These are phyloP conservation scores for Deilephila elpenor DNA, from an alignment of 2,888 invertebrate genomes.

Conservation along the genomic window DNA sequence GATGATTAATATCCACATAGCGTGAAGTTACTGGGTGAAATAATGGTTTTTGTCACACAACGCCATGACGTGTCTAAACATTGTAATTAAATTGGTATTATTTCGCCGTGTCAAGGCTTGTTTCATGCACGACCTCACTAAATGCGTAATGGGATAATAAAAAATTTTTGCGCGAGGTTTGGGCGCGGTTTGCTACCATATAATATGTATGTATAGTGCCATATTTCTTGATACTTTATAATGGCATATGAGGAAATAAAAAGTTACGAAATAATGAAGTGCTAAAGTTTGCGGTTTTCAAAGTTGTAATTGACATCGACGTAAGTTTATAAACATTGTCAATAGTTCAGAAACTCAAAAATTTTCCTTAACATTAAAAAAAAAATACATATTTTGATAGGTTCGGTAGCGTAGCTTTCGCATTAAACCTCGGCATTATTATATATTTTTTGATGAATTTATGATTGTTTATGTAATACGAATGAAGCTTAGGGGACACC, in stretches of 20 bases:
- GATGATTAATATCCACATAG: no score
- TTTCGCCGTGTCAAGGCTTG: conserved; percentile 52
- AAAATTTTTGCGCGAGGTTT: conserved; percentile 42
- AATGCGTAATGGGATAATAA: conserved; percentile 42
- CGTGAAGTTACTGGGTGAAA: background rate
- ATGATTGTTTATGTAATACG: no score
- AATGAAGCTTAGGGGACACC: no score
- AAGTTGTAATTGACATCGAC: background rate
- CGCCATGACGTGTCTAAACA: conserved; percentile 11
- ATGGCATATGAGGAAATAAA: conserved; percentile 8
- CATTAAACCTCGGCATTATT: no score
- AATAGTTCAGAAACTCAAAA: background rate
- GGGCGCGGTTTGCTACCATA: conserved; percentile 39
- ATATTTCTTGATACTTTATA: background rate
- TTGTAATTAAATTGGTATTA: conserved; percentile 21
- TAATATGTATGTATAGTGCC: background rate
- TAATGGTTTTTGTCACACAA: conserved; percentile 1
- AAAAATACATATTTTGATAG: no score
- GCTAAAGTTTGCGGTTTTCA: background rate
- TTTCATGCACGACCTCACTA: conserved; percentile 47
- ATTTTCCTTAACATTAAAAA: background rate
- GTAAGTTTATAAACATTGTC: background rate
- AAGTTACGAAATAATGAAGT: background rate
- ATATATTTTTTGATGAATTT: no score
- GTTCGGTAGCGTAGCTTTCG: no score